Conservation (phyloP, 2,113 vertebrate species). For the Hassar affinis region DNA sequence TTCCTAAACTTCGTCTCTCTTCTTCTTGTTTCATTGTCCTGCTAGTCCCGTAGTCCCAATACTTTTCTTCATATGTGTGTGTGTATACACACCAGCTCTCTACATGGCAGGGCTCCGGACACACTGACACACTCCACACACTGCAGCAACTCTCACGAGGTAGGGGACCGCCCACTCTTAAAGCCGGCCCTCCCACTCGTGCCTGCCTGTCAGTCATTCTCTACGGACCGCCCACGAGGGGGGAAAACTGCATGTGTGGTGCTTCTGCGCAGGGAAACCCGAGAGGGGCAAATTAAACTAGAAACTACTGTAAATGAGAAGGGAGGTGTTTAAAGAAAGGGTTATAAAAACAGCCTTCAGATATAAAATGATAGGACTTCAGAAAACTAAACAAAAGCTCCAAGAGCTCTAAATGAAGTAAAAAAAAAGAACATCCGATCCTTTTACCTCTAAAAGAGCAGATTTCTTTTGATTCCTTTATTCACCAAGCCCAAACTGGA, state of each 20-base stretch:
- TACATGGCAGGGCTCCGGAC: constrained; percentile 47
- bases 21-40: constrained; percentile 56
- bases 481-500: neutral
- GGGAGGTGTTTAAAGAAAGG: constrained; percentile 16
- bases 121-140: constrained; percentile 58
- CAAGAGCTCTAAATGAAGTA: too few species aligned
- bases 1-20: constrained; percentile 35
- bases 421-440: neutral
- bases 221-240: constrained; percentile 29
- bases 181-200: constrained; percentile 20
- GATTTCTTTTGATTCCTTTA: neutral
- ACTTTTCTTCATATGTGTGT: neutral
- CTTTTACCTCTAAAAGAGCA: neutral
- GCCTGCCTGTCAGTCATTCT: constrained; percentile 48
- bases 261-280: neutral
- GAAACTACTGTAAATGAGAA: constrained; percentile 27
- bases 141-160: constrained; percentile 49
- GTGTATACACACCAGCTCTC: constrained; percentile 16
- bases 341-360: constrained; percentile 9
- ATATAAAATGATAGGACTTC: constrained; percentile 21
- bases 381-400: neutral
- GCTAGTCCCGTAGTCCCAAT: constrained; percentile 16
- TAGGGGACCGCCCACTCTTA: constrained; percentile 60
- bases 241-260: neutral
- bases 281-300: constrained; percentile 11